Evolutionary conservation across 2,888 invertebrate genomes (phyloP).

Genomic region (Plagodis dolabraria): DNA sequence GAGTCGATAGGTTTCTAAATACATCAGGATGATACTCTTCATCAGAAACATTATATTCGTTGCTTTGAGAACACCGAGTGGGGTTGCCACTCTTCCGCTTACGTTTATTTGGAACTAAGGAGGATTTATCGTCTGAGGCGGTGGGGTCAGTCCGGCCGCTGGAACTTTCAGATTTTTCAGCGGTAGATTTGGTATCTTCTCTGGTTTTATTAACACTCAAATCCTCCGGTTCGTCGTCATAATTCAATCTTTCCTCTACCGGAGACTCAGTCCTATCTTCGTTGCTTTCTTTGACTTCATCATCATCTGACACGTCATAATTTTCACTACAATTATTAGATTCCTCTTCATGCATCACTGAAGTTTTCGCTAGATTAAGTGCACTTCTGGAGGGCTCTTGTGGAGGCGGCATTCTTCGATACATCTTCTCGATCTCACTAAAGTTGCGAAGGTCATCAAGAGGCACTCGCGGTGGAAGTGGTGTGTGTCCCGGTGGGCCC

Average conservation of each 20-base stretch:
- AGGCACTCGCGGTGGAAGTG: constrained; percentile 82
- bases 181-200: constrained; percentile 83
- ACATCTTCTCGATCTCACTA: constrained; percentile 83
- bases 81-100: constrained; percentile 94
- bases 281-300: constrained; percentile 62
- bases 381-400: constrained; percentile 65
- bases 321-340: constrained; percentile 72
- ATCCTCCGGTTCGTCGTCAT: constrained; percentile 87
- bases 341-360: constrained; percentile 61
- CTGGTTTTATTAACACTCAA: constrained; percentile 88
- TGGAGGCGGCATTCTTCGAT: constrained; percentile 72
- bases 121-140: constrained; percentile 75
- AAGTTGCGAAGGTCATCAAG: constrained; percentile 79
- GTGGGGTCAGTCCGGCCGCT: constrained; percentile 63
- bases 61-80: constrained; percentile 88
- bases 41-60: constrained; percentile 78
- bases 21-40: constrained; percentile 77
- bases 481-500: constrained; percentile 62
- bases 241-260: constrained; percentile 65
- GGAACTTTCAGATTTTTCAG: constrained; percentile 57
- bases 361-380: constrained; percentile 67
- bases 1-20: constrained; percentile 74
- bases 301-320: constrained; percentile 68
- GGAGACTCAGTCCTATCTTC: constrained; percentile 56
- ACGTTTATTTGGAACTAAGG: constrained; percentile 86